Base-by-base conservation (phyloP, 1,140 invertebrate genomes). In the Drosophila gunungcola region DNA sequence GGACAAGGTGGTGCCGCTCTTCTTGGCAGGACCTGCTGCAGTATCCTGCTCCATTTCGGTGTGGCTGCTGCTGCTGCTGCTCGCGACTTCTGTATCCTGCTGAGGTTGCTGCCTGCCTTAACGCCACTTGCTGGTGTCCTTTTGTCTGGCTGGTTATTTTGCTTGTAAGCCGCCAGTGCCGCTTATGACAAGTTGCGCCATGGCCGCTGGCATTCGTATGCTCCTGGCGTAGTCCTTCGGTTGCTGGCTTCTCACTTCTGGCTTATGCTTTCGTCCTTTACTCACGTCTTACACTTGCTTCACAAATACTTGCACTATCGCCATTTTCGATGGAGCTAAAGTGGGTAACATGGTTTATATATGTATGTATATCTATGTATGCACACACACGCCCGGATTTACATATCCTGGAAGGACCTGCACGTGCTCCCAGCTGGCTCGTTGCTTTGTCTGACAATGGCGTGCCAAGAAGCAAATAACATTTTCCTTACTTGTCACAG, bases 1-100 rank as follows among this genome's bases (percentile, higher is more conserved):
- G 61, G 96, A 96, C 67, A 97, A 93, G 32, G 94, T 94, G 39
- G 93, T 91, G 63, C 65, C 65, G 53, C 80, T 88, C 25, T 86
- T 88, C 60, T 84, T 85, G 10, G 86, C 73, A 25, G 84, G 52
- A 34, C 78, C 60, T 34, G 86, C 48, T 27, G 63, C 65, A 62
- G 73, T 72, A 45, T 90, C 88, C 34, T 16, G 49, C 10, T 90
- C 88, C 88, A 90, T 90, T 27, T 25, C 25, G 16, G 21, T 5
- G 25, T 16, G 68, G 39, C 13, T 68, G 60, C 41, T 73, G 46
- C 12, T 52, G 46, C 48, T 67, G 21, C 21, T 52, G 41, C 10
- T 58, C 27, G 39, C 51, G 52, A n/a, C 46, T 48, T 4, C 43
- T 46, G 29, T 32, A 7, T 1, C 43, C 43, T 46, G 43, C 43